A percentile compares a stretch with the other conserved stretches of the same genome.
Evolutionary conservation across 2,113 vertebrate genomes (phyloP).

Genomic region (Rhipidura dahli): DNA sequence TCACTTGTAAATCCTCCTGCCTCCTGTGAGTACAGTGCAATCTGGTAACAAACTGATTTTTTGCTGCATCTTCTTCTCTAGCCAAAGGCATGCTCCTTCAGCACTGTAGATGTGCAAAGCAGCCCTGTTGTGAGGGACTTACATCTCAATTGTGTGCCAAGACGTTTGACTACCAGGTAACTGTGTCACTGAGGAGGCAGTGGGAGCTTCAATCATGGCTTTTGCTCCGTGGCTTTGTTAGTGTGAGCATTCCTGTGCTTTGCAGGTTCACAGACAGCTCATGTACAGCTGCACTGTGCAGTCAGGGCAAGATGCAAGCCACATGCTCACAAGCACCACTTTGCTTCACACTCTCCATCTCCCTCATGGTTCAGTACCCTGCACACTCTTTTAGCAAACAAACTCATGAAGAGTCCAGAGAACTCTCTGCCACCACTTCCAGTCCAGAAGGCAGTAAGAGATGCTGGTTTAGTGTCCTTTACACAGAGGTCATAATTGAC

Average conservation of each 20-base stretch:
- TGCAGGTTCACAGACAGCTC: neutral
- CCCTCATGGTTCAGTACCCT: neutral
- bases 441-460: neutral
- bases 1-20: neutral
- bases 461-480: neutral
- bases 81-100: neutral
- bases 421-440: neutral
- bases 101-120: neutral
- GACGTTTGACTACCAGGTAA: neutral
- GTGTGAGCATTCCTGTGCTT: neutral
- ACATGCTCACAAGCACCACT: rapidly evolving
- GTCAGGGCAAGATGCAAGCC: rapidly evolving
- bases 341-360: neutral
- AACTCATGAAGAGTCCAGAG: neutral
- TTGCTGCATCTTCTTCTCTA: neutral
- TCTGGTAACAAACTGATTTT: neutral
- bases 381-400: neutral
- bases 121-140: neutral
- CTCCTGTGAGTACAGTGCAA: neutral
- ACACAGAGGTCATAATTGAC: neutral
- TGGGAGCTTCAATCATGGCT: neutral
- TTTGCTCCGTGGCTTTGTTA: neutral
- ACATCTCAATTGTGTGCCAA: neutral
- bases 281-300: neutral
- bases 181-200: neutral